Percentiles rank a stretch among this genome's conserved stretches.
Evolutionary conservation across 2,113 vertebrate genomes (phyloP).

Genomic region (Scopus umbretta): DNA sequence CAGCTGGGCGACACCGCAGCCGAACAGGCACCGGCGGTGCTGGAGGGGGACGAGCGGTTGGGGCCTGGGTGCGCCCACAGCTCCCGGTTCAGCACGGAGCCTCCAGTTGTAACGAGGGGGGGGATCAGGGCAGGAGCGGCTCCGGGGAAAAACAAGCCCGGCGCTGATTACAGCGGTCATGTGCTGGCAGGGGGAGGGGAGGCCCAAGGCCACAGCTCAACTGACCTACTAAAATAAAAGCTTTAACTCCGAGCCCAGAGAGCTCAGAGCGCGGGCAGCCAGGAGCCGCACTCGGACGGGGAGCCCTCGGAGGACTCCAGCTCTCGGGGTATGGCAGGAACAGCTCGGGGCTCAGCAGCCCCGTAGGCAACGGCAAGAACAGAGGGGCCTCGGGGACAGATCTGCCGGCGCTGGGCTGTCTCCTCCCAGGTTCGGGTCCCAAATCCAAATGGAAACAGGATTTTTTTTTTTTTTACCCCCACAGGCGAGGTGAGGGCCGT

Average conservation of each 20-base stretch:
- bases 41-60: background rate
- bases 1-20: background rate
- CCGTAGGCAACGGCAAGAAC: accelerated
- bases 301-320: background rate
- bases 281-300: accelerated
- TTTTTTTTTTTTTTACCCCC: background rate
- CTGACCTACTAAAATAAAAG: constrained; percentile 27
- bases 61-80: accelerated
- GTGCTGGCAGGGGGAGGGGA: constrained; percentile 14
- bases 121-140: background rate
- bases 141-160: background rate
- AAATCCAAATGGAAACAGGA: background rate
- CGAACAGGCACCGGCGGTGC: accelerated
- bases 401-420: background rate
- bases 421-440: background rate
- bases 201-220: constrained; percentile 16
- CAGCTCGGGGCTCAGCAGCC: background rate
- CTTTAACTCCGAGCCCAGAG: background rate
- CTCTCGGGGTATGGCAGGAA: accelerated
- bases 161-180: background rate
- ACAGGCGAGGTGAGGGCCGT: accelerated
- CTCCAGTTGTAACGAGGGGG: background rate
- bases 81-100: background rate
- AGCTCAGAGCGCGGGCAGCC: background rate
- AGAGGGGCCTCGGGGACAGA: background rate